These are phyloP conservation scores for Troides oblongomaculatus DNA, from an alignment of 2,888 invertebrate species.

Conservation along the genomic window DNA sequence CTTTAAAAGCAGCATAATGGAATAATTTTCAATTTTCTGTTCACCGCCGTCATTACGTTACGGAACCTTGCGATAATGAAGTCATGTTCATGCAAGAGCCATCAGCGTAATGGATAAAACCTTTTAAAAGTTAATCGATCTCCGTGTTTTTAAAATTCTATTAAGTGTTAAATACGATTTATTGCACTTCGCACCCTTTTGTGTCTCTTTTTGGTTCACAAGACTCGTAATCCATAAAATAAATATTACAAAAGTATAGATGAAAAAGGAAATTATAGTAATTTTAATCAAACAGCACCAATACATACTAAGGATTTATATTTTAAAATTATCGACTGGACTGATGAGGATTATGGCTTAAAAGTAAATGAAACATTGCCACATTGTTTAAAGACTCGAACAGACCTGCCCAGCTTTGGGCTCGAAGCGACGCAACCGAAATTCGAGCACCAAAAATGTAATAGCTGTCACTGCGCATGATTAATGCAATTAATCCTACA, in stretches of 20 bases:
- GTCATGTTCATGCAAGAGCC: constrained; percentile 56
- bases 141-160: constrained; percentile 38
- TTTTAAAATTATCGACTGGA: too few relatives aligned
- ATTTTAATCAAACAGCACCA: too few relatives aligned
- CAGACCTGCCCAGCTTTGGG: constrained; percentile 48
- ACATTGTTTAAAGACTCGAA: constrained; percentile 63
- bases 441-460: constrained; percentile 80
- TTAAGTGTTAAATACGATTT: neutral
- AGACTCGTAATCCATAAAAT: too few relatives aligned
- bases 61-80: constrained; percentile 57
- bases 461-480: constrained; percentile 77
- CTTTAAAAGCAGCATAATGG: constrained; percentile 20
- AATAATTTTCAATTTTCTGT: constrained; percentile 33
- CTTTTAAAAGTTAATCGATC: constrained; percentile 73
- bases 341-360: neutral
- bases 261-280: too few relatives aligned
- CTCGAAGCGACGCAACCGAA: constrained; percentile 54
- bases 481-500: constrained; percentile 79
- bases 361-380: constrained; percentile 51
- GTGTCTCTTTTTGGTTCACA: constrained; percentile 38
- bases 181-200: too few relatives aligned
- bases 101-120: constrained; percentile 71
- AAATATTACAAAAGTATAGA: too few relatives aligned
- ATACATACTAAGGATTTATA: too few relatives aligned
- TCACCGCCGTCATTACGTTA: constrained; percentile 35